Evolutionary conservation across 2,113 vertebrate species (phyloP), one percentile per base, ranked within the genome.

Genomic region (Engraulis encrasicolus): DNA sequence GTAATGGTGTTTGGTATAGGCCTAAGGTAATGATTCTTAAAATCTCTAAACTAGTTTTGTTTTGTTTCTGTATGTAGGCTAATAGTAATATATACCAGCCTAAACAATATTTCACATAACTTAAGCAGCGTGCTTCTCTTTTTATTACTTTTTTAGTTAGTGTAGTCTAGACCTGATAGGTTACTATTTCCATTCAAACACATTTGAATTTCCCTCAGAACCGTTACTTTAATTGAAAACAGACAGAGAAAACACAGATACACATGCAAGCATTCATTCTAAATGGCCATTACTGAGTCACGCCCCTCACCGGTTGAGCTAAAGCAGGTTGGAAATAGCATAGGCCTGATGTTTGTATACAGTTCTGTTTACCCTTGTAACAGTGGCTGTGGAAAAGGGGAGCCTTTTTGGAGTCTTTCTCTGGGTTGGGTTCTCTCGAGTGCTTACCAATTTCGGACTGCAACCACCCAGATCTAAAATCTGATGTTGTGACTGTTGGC

Each of bases 231-330:
- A 74, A 74, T 74, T 74, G 66, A 15, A 74, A 74, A 74, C 66
- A 74, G 66, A 14, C 66, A 15, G 23, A 74, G 66, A 74, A 34
- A 74, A 74, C 66, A 12, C 34, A 14, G 66, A 27, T 34, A 74
- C 66, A 74, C 66, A 74, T 34, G 66, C 27, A 14, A 74, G 66
- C 14, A 27, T 74, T 74, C 66, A 74, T 74, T 74, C 23, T 74
- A 74, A 74, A 74, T 34, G 66, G 31, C 31, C 66, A 74, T 74
- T 74, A 36, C 66, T 74, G 27, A 74, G 34, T 15, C 27, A 74
- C 66, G 66, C 66, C 66, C 66, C 34, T 11, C 31, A 34, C 66
- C 34, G 66, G 23, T 15, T 34, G 27, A 31, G 66, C 27, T 74
- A 12, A 74, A 74, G 27, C 15, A 45, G 66, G 31, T 74, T 74